Conservation (phyloP, 2,797 vertebrate genomes). For the Distichodus sexfasciatus region DNA sequence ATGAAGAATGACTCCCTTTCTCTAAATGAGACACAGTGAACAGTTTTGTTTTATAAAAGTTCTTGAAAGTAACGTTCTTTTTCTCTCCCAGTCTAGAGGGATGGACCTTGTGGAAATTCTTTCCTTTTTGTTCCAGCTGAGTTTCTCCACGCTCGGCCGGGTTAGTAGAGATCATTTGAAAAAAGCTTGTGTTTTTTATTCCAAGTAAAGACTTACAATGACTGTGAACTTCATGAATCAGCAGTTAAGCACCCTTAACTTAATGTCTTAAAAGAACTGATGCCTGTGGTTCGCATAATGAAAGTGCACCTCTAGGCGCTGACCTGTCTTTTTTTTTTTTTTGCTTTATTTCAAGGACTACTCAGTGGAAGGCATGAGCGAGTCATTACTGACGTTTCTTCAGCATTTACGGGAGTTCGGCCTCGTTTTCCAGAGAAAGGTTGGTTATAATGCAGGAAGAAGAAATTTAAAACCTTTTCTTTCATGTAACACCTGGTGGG, state of each 20-base stretch:
- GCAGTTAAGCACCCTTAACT: not conserved
- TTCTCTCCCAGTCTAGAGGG: slow-evolving; percentile 74
- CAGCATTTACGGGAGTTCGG: slow-evolving; percentile 92
- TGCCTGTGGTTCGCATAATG: not conserved
- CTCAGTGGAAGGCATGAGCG: slow-evolving; percentile 93
- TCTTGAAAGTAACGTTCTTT: not conserved
- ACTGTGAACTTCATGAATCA: not conserved
- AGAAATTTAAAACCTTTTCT: not conserved
- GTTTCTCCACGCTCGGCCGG: slow-evolving; percentile 91
- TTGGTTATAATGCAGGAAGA: slow-evolving; percentile 43
- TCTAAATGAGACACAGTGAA: not conserved
- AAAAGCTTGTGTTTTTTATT: not conserved
- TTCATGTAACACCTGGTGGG: not conserved
- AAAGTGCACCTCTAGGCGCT: not conserved
- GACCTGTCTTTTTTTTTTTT: too few species aligned
- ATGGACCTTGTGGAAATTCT: slow-evolving; percentile 95
- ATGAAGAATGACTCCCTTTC: not conserved
- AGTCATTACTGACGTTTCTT: slow-evolving; percentile 86
- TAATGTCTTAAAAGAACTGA: not conserved
- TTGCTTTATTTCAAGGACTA: too few species aligned
- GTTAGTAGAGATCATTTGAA: slow-evolving; percentile 74
- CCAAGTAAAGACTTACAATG: not conserved
- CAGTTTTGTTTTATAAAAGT: too few species aligned
- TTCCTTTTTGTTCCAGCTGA: slow-evolving; percentile 92
- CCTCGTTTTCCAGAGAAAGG: slow-evolving; percentile 93